A percentile compares a stretch with the other conserved stretches of the same genome.
Conservation (phyloP, 2,113 vertebrate genomes). For the Chinchilla lanigera region DNA sequence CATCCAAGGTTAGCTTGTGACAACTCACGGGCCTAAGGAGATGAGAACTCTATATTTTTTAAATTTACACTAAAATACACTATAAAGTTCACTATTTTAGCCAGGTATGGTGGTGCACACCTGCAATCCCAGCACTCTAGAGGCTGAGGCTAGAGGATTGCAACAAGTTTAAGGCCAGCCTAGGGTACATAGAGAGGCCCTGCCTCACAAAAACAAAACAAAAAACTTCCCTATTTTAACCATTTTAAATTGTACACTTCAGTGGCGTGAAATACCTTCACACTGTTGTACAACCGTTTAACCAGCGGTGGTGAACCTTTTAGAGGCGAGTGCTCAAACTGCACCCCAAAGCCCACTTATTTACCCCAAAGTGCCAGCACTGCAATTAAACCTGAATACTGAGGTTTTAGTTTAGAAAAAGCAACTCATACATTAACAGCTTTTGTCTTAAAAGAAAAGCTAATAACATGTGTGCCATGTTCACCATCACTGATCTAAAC, state of each 20-base stretch:
- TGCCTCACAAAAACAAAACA: not conserved
- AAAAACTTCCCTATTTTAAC: not conserved
- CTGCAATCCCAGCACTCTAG: not conserved
- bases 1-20: not conserved
- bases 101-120: not conserved
- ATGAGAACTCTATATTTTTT: not conserved
- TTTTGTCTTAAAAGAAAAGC: not conserved
- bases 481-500: not conserved
- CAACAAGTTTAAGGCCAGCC: not conserved
- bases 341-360: not conserved
- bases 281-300: fast-evolving
- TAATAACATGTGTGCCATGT: not conserved
- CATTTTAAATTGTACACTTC: not conserved
- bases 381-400: not conserved
- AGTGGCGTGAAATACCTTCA: not conserved
- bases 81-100: not conserved
- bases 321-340: not conserved
- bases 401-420: too few relatives aligned
- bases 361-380: not conserved
- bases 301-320: not conserved
- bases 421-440: not conserved
- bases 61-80: not conserved
- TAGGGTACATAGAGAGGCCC: not conserved
- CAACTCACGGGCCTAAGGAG: not conserved
- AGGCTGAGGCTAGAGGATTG: not conserved